phyloP scores from a whole-genome alignment of 2,888 invertebrate genomes.

The Lumbricus terrestris region DNA sequence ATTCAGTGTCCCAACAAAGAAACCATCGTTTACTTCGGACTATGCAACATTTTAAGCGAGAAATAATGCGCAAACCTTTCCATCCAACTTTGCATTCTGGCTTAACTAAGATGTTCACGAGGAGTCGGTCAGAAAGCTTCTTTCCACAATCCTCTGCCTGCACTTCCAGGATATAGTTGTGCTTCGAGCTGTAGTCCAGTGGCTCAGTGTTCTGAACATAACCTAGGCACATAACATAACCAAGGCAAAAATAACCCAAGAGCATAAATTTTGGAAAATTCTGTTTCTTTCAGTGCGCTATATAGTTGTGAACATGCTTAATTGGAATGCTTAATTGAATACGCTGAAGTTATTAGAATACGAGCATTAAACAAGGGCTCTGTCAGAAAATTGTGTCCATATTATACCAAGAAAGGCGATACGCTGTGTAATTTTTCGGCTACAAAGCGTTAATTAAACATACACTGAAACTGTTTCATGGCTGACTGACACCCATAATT shows the following conservation, averaged over 20 bases:
- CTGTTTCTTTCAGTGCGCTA: too few relatives aligned
- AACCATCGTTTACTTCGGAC: background rate
- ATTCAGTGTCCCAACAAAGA: background rate
- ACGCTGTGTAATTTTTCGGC: too few relatives aligned
- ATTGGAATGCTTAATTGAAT: background rate
- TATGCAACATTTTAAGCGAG: background rate
- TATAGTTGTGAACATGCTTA: too few relatives aligned
- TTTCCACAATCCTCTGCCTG: slow-evolving; percentile 97
- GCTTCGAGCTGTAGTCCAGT: slow-evolving; percentile 85
- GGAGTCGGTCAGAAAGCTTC: slow-evolving; percentile 74
- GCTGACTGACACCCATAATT: too few relatives aligned
- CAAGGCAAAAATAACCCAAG: background rate
- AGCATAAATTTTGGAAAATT: background rate
- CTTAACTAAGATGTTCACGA: slow-evolving; percentile 92
- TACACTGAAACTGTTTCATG: too few relatives aligned
- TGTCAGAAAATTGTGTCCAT: too few relatives aligned
- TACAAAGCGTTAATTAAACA: too few relatives aligned
- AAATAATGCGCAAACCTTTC: slow-evolving; percentile 25
- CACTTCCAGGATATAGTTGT: slow-evolving; percentile 93
- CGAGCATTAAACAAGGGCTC: too few relatives aligned
- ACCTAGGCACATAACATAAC: slow-evolving; percentile 40
- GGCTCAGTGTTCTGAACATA: slow-evolving; percentile 89
- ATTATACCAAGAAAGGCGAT: too few relatives aligned
- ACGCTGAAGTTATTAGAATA: too few relatives aligned
- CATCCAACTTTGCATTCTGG: slow-evolving; percentile 60